A percentile compares a stretch with the other conserved stretches of the same genome.
phyloP scores from a whole-genome alignment of 2,113 vertebrate genomes.

The Laticauda laticaudata region DNA sequence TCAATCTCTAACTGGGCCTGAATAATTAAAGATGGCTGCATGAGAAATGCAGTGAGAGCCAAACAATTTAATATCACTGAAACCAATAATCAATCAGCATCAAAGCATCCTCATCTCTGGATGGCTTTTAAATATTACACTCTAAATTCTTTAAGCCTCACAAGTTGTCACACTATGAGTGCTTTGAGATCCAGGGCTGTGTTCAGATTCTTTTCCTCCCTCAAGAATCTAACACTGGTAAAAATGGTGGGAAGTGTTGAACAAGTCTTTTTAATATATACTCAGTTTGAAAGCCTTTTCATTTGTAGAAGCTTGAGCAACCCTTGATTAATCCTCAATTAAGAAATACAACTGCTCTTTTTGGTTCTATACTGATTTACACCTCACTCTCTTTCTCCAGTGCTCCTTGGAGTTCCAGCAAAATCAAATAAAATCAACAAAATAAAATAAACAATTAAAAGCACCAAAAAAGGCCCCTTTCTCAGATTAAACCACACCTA shows the following conservation, averaged over 20 bases:
- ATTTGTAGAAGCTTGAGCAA: neutral
- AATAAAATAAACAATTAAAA: neutral
- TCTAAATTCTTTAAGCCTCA: neutral
- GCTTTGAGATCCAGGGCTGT: neutral
- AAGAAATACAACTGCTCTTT: neutral
- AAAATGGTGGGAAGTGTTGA: neutral
- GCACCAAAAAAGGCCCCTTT: neutral
- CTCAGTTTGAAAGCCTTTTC: neutral
- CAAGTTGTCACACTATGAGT: neutral
- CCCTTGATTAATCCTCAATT: neutral
- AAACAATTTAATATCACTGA: neutral
- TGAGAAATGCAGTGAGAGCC: neutral
- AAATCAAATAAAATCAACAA: neutral
- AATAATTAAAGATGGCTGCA: constrained; percentile 5
- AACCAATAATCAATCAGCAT: neutral
- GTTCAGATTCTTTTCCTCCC: neutral
- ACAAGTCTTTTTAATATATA: neutral
- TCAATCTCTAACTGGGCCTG: neutral
- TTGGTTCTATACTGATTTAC: neutral
- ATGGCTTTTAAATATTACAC: neutral
- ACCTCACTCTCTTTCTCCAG: neutral
- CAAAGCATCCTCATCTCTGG: neutral
- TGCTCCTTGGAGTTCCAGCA: neutral
- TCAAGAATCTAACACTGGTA: neutral
- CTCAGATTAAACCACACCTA: neutral